A percentile compares a stretch with the other conserved stretches of the same genome.
phyloP scores from a whole-genome alignment of 1,140 invertebrate genomes.

The Zaprionus kolodkinae region DNA sequence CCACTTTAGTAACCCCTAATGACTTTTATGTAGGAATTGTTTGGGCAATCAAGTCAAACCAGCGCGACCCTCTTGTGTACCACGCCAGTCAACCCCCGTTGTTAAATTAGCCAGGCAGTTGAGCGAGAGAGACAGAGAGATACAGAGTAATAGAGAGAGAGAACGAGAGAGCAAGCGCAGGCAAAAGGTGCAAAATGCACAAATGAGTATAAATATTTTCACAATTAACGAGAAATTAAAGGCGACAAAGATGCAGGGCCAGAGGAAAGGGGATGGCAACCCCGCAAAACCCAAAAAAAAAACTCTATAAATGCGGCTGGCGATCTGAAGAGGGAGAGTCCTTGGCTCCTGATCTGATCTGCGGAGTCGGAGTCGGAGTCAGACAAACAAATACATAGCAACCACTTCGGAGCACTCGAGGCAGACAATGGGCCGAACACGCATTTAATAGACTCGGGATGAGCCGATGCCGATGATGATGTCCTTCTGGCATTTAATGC shows the following conservation, averaged over 20 bases:
- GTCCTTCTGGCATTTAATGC: constrained; percentile 80
- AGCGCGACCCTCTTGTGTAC: constrained; percentile 24
- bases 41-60: constrained; percentile 76
- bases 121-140: not conserved
- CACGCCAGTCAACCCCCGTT: constrained; percentile 50
- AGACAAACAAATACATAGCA: constrained; percentile 69
- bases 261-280: not conserved
- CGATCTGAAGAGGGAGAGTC: constrained; percentile 18
- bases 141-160: no score
- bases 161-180: not conserved
- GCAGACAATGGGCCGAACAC: constrained; percentile 73
- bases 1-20: constrained; percentile 83
- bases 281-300: constrained; percentile 13
- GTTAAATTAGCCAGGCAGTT: constrained; percentile 58
- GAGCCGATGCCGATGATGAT: constrained; percentile 67
- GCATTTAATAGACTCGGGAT: constrained; percentile 80
- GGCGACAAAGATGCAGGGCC: constrained; percentile 73
- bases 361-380: constrained; percentile 48
- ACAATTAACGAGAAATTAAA: constrained; percentile 83
- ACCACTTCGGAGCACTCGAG: constrained; percentile 73
- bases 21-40: constrained; percentile 78
- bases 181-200: constrained; percentile 82
- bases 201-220: constrained; percentile 83
- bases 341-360: constrained; percentile 57
- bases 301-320: constrained; percentile 15